phyloP scores from a whole-genome alignment of 2,797 vertebrate genomes.

The Picus viridis region DNA sequence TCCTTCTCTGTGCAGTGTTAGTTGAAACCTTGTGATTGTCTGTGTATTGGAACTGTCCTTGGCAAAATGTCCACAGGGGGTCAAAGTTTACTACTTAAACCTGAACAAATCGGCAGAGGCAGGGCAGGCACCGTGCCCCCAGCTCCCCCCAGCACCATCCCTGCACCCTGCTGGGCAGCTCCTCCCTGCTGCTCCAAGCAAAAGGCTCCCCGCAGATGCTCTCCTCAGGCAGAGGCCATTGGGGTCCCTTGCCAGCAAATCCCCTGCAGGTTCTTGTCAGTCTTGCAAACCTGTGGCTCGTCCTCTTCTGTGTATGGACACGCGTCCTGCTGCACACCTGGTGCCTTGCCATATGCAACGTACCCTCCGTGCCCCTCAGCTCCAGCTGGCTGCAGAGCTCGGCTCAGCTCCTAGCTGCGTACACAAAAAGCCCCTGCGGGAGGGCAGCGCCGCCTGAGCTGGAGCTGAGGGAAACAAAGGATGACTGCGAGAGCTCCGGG shows the following conservation, averaged over 20 bases:
- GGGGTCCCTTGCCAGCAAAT: not conserved
- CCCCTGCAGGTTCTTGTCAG: not conserved
- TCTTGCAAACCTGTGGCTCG: rapidly evolving
- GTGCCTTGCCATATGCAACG: not conserved
- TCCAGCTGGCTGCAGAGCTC: not conserved
- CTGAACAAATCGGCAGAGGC: conserved; percentile 72
- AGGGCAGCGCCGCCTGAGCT: not conserved
- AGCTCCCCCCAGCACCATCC: conserved; percentile 6
- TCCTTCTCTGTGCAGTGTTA: conserved; percentile 81
- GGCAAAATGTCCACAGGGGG: conserved; percentile 83
- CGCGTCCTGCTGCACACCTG: not conserved
- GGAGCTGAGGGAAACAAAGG: not conserved
- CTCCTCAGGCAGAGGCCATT: not conserved
- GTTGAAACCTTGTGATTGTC: conserved; percentile 75
- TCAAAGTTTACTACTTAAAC: conserved; percentile 81
- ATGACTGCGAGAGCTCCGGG: rapidly evolving
- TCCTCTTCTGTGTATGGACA: not conserved
- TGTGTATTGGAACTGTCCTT: conserved; percentile 75
- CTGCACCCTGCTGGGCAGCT: not conserved
- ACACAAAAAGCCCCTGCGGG: rapidly evolving
- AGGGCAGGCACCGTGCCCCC: conserved; percentile 47
- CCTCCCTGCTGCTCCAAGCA: not conserved
- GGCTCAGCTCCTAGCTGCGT: rapidly evolving
- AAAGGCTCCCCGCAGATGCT: not conserved
- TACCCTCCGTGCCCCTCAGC: not conserved